Evolutionary conservation across 2,888 invertebrate species (phyloP), one percentile per base, ranked within the genome.

Genomic region (Auanema freiburgensis): DNA sequence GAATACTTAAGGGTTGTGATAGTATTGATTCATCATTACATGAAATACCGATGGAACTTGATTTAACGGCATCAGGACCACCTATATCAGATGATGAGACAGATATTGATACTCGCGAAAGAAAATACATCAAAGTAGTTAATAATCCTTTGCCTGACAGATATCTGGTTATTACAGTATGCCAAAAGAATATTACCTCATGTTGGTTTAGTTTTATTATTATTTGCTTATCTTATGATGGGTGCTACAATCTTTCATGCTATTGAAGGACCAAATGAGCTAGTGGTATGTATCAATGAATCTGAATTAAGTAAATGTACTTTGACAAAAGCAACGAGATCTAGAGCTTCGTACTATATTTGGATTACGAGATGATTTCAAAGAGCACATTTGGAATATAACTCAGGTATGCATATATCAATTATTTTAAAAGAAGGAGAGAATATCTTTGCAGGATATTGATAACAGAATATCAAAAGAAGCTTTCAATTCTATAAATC

Each of bases 311-410:
- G n/a, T n/a, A n/a, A n/a, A n/a, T n/a, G n/a, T n/a, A n/a, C n/a
- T n/a, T n/a, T n/a, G 21, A 46, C 58, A 24, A 64, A 58, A 83
- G 81, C 75, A 79, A 41, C 69, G 79, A 53, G 74, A 81, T 40
- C 55, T 65, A 12, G 82, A 82, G 54, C 60, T 82, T 2, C 59
- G 62, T 12, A 78, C 74, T 21, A 81, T 82, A 42, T 71, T 81
- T 55, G 76, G 74, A 0, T 54, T 83, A 3, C 61, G 81, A 14
- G 77, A 81, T 40, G 74, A 72, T 18, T 83, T 83, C 59, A 76
- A 77, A 59, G 82, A 82, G 23, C 81, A 78, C 18, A 81, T 82
- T 57, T 82, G 82, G 82, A 82, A 82, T 56, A 69, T 82, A 16
- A 82, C 82, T 2, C 82, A 83, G 60, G 72, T 68, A 41, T 16